Percentiles rank a stretch among this genome's conserved stretches.
Conservation (phyloP, 1,140 invertebrate genomes). For the Neodiprion fabricii region DNA sequence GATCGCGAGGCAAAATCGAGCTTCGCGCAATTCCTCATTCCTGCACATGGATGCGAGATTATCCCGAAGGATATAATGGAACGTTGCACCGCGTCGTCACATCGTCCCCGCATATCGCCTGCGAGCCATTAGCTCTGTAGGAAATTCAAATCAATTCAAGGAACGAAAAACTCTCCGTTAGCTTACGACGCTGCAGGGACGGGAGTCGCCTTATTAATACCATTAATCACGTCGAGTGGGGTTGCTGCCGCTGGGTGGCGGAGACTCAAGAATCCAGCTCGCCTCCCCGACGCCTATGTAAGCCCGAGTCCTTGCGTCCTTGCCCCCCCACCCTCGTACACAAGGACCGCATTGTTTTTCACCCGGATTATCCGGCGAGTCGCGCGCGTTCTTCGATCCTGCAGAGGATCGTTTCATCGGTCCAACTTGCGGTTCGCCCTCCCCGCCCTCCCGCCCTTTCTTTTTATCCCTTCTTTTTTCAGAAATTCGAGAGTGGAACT, state of each 20-base stretch:
- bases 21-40: no score
- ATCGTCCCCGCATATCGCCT: no score
- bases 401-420: background rate
- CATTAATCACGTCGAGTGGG: slow-evolving; percentile 42
- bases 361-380: slow-evolving; percentile 35
- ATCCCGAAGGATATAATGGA: no score
- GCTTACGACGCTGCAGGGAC: slow-evolving; percentile 17
- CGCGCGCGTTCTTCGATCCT: no score
- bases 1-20: no score
- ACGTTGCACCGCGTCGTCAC: no score
- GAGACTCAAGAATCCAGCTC: slow-evolving; percentile 30
- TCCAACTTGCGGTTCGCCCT: slow-evolving; percentile 16
- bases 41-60: no score
- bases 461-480: slow-evolving; percentile 53
- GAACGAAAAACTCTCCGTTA: background rate
- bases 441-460: slow-evolving; percentile 44
- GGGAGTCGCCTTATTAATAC: slow-evolving; percentile 38
- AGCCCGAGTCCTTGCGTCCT: background rate
- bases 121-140: background rate
- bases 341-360: slow-evolving; percentile 37
- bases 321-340: no score
- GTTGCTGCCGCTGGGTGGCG: background rate
- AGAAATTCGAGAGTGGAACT: slow-evolving; percentile 24
- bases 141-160: slow-evolving; percentile 1
- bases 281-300: slow-evolving; percentile 23